Conservation (phyloP, 2,797 vertebrate species). For the Takifugu rubripes region DNA sequence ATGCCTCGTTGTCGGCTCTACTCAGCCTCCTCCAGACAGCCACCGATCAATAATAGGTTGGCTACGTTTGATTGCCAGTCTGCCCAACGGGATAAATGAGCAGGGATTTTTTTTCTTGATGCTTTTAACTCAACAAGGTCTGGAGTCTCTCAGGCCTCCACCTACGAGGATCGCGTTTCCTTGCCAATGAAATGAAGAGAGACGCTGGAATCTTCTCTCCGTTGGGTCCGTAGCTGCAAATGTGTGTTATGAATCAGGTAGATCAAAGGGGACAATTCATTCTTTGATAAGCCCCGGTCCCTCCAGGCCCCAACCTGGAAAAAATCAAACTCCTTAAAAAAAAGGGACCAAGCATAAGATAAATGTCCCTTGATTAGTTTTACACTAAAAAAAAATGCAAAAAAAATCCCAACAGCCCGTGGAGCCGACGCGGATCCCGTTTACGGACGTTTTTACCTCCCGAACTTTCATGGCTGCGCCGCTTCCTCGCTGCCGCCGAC, state of each 20-base stretch:
- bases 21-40: slow-evolving; percentile 11
- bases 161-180: slow-evolving; percentile 6
- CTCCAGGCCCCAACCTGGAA: slow-evolving; percentile 28
- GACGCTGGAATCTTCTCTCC: slow-evolving; percentile 28
- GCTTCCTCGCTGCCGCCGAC: slow-evolving; percentile 47
- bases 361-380: slow-evolving; percentile 32
- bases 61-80: not conserved
- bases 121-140: slow-evolving; percentile 3
- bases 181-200: slow-evolving; percentile 7
- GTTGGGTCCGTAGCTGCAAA: slow-evolving; percentile 18
- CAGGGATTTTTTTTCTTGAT: not conserved
- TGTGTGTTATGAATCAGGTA: slow-evolving; percentile 8
- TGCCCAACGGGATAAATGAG: not conserved
- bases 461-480: slow-evolving; percentile 39
- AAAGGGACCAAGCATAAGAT: slow-evolving; percentile 37
- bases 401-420: slow-evolving; percentile 13
- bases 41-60: slow-evolving; percentile 5
- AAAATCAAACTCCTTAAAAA: slow-evolving; percentile 38
- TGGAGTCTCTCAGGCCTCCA: not conserved
- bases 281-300: slow-evolving; percentile 35
- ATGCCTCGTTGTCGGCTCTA: slow-evolving; percentile 12
- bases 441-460: slow-evolving; percentile 44
- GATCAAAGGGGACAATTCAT: slow-evolving; percentile 27
- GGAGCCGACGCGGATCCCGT: slow-evolving; percentile 39
- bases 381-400: slow-evolving; percentile 23